Percentiles rank a stretch among this genome's conserved stretches.
phyloP scores from a whole-genome alignment of 2,113 vertebrate genomes.

The Recurvirostra avosetta region DNA sequence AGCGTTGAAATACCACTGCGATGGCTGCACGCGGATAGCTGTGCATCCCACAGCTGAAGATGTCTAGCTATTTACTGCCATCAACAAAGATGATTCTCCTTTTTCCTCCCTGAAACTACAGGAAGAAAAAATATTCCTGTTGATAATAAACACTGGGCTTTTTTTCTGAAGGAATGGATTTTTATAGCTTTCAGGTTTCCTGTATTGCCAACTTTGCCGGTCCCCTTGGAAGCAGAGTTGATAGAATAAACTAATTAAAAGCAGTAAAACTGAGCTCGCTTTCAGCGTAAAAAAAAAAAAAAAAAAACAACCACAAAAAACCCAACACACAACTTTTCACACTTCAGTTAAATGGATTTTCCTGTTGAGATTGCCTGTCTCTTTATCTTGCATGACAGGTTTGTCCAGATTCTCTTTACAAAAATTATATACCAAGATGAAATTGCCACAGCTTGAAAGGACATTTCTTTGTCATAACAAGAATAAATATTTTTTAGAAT shows the following conservation, averaged over 20 bases:
- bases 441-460: neutral
- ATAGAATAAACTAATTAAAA: neutral
- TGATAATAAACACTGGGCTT: neutral
- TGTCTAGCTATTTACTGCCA: neutral
- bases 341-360: neutral
- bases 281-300: neutral
- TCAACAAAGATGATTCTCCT: neutral
- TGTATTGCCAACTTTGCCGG: neutral
- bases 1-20: neutral
- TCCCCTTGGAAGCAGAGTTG: neutral
- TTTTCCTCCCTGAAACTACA: neutral
- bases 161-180: neutral
- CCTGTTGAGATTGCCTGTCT: neutral
- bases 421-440: neutral
- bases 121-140: neutral
- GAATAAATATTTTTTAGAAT: conserved; percentile 12
- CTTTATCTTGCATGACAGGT: neutral
- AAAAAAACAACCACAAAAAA: neutral
- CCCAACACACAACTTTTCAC: neutral
- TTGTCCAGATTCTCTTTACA: neutral
- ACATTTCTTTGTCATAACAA: neutral
- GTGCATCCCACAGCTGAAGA: neutral
- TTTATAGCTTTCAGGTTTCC: neutral
- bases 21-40: neutral
- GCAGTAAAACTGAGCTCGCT: neutral